Base-by-base conservation (phyloP, 2,113 vertebrate species). In the Aphyosemion australe region DNA sequence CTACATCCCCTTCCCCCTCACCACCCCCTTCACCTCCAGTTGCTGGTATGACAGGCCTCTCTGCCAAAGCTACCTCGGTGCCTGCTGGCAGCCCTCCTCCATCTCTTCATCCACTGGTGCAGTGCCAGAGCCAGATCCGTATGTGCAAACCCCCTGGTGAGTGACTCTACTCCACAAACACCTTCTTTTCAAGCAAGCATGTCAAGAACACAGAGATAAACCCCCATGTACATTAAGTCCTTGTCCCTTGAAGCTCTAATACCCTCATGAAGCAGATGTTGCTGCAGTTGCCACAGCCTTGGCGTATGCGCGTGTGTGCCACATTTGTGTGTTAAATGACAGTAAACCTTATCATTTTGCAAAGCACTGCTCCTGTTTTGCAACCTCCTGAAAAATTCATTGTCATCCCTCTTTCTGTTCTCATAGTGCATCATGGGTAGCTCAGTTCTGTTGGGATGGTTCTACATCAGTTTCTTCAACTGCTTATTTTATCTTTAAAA, bases 41-140 rank as follows among this genome's bases (percentile, higher is more conserved):
- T 18, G 50, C 84, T 8, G 87, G 86, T 71, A 69, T 86, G 53
- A 77, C 88, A 18, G 79, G 88, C 67, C 92, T 95, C 83, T 73
- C 93, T 84, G 87, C 93, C 84, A 95, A 93, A 95, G 91, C 95
- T 96, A 95, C 96, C 95, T 97, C 97, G 85, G 92, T 93, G 50
- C 79, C 91, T 45, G 76, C 49, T 45, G 69, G 65, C 84, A 92
- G 57, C 87, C 92, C 89, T 87, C 90, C 88, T 65, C 87, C 88
- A 51, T 62, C 82, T 72, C 87, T 93, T 50, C 93, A 93, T 76
- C 93, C 93, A 2, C 88, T 95, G 12, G 91, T 94, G 82, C 94
- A 94, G 91, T 95, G 94, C 87, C 94, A 96, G 90, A 97, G 95
- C 87, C 97, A 97, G 92, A 94, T 94, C 86, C 94, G 95, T 75